Percentiles rank a stretch among this genome's conserved stretches.
These are phyloP conservation scores for Xanthorhoe designata DNA, from an alignment of 2,888 invertebrate species.

Conservation along the genomic window DNA sequence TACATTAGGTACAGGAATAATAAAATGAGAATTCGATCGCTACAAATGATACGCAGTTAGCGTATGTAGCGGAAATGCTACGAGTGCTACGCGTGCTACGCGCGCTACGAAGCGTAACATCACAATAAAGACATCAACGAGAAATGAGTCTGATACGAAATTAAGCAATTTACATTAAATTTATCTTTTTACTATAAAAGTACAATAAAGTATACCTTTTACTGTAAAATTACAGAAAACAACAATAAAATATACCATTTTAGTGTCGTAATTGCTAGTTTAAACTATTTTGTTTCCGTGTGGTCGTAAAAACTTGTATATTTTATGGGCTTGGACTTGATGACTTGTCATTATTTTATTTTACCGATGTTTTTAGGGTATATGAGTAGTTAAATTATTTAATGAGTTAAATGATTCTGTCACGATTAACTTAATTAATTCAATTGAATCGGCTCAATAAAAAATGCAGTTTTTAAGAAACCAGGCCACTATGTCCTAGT, in stretches of 20 bases:
- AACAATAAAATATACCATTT: constrained; percentile 41
- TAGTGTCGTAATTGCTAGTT: constrained; percentile 43
- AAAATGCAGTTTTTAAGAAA: not conserved
- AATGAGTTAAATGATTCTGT: constrained; percentile 4
- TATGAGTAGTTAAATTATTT: constrained; percentile 33
- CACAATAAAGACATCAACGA: constrained; percentile 40
- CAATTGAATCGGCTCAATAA: not conserved
- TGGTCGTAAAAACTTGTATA: constrained; percentile 35
- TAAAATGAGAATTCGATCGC: not conserved
- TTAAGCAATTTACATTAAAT: constrained; percentile 31
- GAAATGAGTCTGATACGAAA: constrained; percentile 18
- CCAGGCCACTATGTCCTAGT: not conserved
- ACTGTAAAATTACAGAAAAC: constrained; percentile 37
- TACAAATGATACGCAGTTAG: not conserved
- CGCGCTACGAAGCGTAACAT: constrained; percentile 22
- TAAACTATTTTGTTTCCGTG: constrained; percentile 32
- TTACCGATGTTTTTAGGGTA: constrained; percentile 30
- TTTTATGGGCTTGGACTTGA: constrained; percentile 41
- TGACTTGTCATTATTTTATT: constrained; percentile 42
- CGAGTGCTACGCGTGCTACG: constrained; percentile 32
- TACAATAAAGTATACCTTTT: constrained; percentile 36
- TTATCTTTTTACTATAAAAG: constrained; percentile 30
- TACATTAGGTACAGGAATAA: not conserved
- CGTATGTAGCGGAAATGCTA: constrained; percentile 6
- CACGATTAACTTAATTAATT: not conserved